Evolutionary conservation across 1,140 invertebrate species (phyloP).

Genomic region (Samia ricini): DNA sequence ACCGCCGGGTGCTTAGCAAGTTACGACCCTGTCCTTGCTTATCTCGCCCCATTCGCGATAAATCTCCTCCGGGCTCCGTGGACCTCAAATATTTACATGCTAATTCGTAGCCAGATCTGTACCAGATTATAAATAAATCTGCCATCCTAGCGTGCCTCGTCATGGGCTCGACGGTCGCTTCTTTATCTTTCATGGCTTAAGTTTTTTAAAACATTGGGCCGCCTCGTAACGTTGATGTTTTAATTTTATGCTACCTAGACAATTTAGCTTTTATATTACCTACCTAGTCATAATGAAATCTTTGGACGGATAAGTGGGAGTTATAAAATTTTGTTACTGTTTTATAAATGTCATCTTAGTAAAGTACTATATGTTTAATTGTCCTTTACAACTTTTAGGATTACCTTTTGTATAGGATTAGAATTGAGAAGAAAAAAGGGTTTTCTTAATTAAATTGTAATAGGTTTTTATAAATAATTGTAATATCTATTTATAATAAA

Average conservation of each 20-base stretch:
- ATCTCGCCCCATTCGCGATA: constrained; percentile 68
- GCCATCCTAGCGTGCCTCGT: constrained; percentile 51
- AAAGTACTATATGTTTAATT: not conserved
- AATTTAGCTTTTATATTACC: constrained; percentile 42
- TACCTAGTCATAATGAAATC: constrained; percentile 24
- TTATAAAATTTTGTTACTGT: constrained; percentile 19
- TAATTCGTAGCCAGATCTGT: constrained; percentile 73
- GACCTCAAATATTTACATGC: constrained; percentile 77
- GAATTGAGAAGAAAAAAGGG: not conserved
- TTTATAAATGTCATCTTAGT: constrained; percentile 12
- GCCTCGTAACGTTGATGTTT: constrained; percentile 40
- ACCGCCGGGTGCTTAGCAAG: constrained; percentile 41
- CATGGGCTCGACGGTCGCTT: constrained; percentile 43
- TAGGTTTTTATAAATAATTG: too few species aligned
- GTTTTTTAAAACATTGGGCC: constrained; percentile 57
- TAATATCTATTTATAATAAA: too few species aligned
- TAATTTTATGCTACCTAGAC: constrained; percentile 52
- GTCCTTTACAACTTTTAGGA: not conserved
- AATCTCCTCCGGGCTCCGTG: constrained; percentile 69
- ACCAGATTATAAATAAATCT: constrained; percentile 74
- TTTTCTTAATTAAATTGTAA: too few species aligned
- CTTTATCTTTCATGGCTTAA: constrained; percentile 70
- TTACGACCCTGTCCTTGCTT: constrained; percentile 67
- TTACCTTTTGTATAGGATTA: not conserved
- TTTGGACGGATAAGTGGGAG: constrained; percentile 21